Evolutionary conservation across 2,888 invertebrate species (phyloP).

Genomic region (Diaperis boleti): DNA sequence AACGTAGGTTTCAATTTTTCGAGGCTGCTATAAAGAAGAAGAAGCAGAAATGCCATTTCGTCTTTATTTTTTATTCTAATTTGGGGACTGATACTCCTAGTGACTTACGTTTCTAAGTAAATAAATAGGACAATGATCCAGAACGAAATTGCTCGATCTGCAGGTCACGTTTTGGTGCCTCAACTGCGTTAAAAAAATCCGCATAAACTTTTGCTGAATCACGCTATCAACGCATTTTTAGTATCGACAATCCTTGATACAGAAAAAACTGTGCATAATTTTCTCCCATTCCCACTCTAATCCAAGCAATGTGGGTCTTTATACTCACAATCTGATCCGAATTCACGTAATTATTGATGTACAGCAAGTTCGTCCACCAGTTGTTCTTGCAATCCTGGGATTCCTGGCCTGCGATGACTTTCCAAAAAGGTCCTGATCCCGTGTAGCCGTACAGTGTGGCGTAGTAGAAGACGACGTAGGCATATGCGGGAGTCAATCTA

Average conservation of each 20-base stretch:
- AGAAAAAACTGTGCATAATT: conserved; percentile 34
- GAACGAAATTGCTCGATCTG: no score
- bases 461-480: conserved; percentile 71
- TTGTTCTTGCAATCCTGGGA: conserved; percentile 69
- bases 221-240: conserved; percentile 17
- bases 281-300: conserved; percentile 35
- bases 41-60: no score
- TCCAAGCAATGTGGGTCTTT: not conserved
- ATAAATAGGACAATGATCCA: no score
- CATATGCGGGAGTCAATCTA: conserved; percentile 68
- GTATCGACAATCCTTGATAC: conserved; percentile 23
- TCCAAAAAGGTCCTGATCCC: conserved; percentile 74
- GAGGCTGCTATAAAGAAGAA: no score
- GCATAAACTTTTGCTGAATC: conserved; percentile 17
- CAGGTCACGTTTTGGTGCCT: no score
- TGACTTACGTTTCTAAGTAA: no score
- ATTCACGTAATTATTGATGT: conserved; percentile 73
- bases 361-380: conserved; percentile 75
- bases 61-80: no score
- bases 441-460: conserved; percentile 70
- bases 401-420: conserved; percentile 67
- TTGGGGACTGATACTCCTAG: no score
- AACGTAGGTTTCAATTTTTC: no score
- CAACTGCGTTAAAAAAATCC: not conserved
- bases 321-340: conserved; percentile 70